Evolutionary conservation across 2,113 vertebrate genomes (phyloP), one percentile per base, ranked within the genome.

Genomic region (Amphilophus citrinellus): DNA sequence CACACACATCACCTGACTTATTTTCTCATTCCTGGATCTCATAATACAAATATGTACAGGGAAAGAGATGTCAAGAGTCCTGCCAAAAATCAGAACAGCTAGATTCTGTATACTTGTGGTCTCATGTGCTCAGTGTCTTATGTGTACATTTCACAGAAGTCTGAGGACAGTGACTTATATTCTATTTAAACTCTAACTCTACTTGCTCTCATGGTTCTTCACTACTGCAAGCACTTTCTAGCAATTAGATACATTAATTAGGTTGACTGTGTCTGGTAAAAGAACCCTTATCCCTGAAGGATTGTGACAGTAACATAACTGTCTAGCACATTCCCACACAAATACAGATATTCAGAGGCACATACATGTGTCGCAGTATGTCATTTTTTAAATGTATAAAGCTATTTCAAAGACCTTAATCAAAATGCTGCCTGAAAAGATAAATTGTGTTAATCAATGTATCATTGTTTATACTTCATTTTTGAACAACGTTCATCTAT

Each of bases 211-310:
- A 50, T 13, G 62, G 14, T 53, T 58, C 47, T n/a, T 71, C 17
- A 47, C 44, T 58, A 24, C 62, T 77, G 79, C 24, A 66, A 56
- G 59, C 61, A 58, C 61, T 62, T 32, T 58, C 7, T 5, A 63
- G 59, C 65, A 79, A 61, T 82, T 83, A 86, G 6, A 85, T 77
- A 14, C 6, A 77, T 80, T 77, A 80, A 80, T 78, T 83, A 37
- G 47, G 66, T 53, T 73, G 50, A 30, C 44, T 53, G 50, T 66
- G 37, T 78, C 6, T 5, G 18, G 57, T 42, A 35, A 76, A 68
- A 15, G 7, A 65, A 75, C 3, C 15, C 10, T 59, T 80, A 68
- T 77, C 27, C 6, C 35, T 8, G 20, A 76, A 50, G 66, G 61
- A 57, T 22, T 76, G 22, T 68, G 56, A 60, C 59, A 75, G 83